Percentiles rank a stretch among this genome's conserved stretches.
Conservation (phyloP, 2,888 invertebrate genomes). For the Drosophila trichaetosa region DNA sequence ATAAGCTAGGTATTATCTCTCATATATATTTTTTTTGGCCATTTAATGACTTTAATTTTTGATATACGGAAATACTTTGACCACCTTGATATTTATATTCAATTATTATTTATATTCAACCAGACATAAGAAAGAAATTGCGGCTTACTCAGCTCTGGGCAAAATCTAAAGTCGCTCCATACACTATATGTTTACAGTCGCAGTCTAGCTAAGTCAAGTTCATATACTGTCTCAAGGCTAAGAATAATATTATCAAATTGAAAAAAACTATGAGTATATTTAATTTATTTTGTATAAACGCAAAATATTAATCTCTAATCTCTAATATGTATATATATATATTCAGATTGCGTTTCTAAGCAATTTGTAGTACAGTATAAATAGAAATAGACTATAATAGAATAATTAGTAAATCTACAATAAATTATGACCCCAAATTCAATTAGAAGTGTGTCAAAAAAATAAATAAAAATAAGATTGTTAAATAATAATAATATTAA, state of each 20-base stretch:
- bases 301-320: constrained; percentile 7
- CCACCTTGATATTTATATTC: constrained; percentile 9
- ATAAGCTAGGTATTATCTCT: constrained; percentile 23
- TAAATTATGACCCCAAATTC: not conserved
- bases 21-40: not conserved
- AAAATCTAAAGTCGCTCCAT: no score
- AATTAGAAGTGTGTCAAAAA: not conserved
- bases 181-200: not conserved
- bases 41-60: not conserved
- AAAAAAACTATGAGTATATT: not conserved
- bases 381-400: no score
- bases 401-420: not conserved
- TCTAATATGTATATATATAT: constrained; percentile 1
- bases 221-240: not conserved
- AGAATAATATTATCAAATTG: not conserved
- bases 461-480: not conserved
- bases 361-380: not conserved
- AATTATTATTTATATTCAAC: constrained; percentile 5
- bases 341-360: not conserved
- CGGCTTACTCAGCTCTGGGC: not conserved
- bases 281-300: not conserved
- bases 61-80: constrained; percentile 8
- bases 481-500: not conserved
- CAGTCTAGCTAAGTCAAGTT: constrained; percentile 2
- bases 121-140: not conserved